These are phyloP conservation scores for Chrysochloris asiatica DNA, from an alignment of 2,113 vertebrate genomes.

Conservation along the genomic window DNA sequence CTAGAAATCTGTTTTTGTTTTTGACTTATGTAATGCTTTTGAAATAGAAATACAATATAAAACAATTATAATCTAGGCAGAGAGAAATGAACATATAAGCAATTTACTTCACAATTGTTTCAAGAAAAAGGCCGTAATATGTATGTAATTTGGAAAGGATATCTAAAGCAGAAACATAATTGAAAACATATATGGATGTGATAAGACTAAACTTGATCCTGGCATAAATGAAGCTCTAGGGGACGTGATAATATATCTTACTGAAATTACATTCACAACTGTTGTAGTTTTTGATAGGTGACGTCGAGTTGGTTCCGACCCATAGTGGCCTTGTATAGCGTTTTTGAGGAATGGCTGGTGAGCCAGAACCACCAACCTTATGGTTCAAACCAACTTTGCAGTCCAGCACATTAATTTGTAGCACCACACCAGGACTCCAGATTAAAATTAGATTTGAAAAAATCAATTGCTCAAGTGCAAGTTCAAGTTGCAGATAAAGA, in stretches of 20 bases:
- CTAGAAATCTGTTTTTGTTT: constrained; percentile 49
- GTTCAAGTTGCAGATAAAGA: not conserved
- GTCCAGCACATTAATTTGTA: too few relatives aligned
- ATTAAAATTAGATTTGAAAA: not conserved
- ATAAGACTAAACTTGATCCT: not conserved
- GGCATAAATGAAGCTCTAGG: not conserved
- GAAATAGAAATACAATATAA: constrained; percentile 38
- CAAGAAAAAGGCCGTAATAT: not conserved
- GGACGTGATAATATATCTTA: not conserved
- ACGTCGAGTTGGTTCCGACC: too few relatives aligned
- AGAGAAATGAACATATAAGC: not conserved
- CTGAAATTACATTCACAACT: not conserved
- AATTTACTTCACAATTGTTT: constrained; percentile 18
- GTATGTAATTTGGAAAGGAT: constrained; percentile 1
- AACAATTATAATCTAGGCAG: constrained; percentile 17
- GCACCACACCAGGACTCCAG: too few relatives aligned
- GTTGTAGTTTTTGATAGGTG: too few relatives aligned
- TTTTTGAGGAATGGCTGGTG: too few relatives aligned
- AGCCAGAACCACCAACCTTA: too few relatives aligned
- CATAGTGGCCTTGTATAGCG: too few relatives aligned
- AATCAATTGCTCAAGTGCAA: not conserved
- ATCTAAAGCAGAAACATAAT: not conserved
- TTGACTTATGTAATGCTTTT: constrained; percentile 29
- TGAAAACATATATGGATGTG: not conserved
- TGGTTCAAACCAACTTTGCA: too few relatives aligned